Percentiles rank a stretch among this genome's conserved stretches.
Conservation (phyloP, 2,113 vertebrate species). For the Trogon surrucura region DNA sequence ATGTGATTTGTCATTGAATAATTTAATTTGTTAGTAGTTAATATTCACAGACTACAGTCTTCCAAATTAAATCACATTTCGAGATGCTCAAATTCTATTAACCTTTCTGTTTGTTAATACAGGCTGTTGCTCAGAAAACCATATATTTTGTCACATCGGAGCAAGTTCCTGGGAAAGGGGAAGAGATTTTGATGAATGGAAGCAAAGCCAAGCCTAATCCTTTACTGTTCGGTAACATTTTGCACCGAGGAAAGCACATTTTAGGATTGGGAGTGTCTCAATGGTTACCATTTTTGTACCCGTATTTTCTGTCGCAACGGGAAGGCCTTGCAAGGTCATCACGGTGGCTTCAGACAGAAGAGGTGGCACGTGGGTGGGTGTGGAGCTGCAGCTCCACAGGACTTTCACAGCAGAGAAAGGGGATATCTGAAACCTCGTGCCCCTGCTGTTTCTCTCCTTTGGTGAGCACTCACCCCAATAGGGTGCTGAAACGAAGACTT, state of each 20-base stretch:
- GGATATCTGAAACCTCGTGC: neutral
- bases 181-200: neutral
- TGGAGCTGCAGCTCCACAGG: neutral
- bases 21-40: conserved; percentile 59
- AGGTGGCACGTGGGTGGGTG: neutral
- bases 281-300: neutral
- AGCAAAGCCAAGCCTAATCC: neutral
- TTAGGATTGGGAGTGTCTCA: neutral
- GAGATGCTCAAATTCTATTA: conserved; percentile 58
- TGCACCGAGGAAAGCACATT: neutral
- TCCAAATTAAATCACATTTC: conserved; percentile 69
- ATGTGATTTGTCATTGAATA: conserved; percentile 57
- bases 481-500: neutral
- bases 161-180: neutral
- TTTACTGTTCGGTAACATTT: neutral
- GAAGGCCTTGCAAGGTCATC: neutral
- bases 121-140: neutral
- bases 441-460: neutral
- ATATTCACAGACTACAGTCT: conserved; percentile 38
- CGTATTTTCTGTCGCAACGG: neutral
- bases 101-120: conserved; percentile 51
- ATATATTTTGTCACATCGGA: neutral
- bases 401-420: no score
- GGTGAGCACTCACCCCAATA: neutral
- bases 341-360: neutral